Conservation (phyloP, 1,140 invertebrate species). For the Platyscapa corneri region DNA sequence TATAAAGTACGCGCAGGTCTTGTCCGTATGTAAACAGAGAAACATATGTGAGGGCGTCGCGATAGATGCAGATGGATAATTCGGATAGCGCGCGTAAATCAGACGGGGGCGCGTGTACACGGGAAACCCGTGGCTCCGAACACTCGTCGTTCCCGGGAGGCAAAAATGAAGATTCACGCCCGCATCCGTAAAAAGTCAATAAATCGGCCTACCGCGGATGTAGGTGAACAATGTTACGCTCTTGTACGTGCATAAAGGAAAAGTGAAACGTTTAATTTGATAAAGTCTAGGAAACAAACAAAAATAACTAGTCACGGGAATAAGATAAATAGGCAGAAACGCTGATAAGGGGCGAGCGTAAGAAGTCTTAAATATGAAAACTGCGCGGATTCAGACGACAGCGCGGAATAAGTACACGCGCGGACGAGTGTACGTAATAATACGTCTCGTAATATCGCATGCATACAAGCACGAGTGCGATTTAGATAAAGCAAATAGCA, state of each 20-base stretch:
- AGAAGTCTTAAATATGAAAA: not conserved
- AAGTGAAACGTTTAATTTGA: not conserved
- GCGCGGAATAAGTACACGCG: not conserved
- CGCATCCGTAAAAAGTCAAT: not conserved
- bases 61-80: not conserved
- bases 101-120: not conserved
- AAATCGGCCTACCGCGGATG: not conserved
- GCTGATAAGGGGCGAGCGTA: not conserved
- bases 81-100: constrained; percentile 14
- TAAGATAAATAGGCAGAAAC: not conserved
- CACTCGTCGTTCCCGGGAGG: too few relatives aligned
- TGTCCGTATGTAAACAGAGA: constrained; percentile 1
- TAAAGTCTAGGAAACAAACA: not conserved
- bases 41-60: constrained; percentile 2
- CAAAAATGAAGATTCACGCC: not conserved
- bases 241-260: not conserved
- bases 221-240: not conserved
- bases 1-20: not conserved
- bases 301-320: not conserved
- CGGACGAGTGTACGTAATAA: not conserved
- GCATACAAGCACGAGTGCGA: not conserved
- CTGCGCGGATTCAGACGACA: not conserved
- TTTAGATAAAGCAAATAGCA: constrained; percentile 7
- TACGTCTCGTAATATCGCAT: not conserved
- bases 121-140: not conserved